Evolutionary conservation across 2,113 vertebrate species (phyloP), one percentile per base, ranked within the genome.

Genomic region (Crocuta crocuta): DNA sequence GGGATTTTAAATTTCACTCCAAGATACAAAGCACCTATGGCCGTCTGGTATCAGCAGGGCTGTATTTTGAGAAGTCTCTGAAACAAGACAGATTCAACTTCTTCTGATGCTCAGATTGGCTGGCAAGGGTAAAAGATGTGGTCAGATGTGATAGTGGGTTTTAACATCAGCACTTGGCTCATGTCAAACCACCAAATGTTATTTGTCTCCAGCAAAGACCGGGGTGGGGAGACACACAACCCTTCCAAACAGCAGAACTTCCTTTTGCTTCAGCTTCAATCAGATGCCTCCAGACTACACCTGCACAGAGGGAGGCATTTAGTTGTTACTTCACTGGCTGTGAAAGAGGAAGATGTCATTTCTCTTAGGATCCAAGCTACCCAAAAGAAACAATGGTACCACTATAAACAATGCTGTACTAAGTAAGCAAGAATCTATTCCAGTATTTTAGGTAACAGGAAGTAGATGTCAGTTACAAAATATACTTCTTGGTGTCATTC

Each of bases 401-500:
- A 73, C 35, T 8, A 39, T 50, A 92, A 89, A 66, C 33, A 95
- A n/a, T 86, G 50, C 86, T 26, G 3, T 26, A 91, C 24, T 8
- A 71, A 91, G 65, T 86, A 79, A 89, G 43, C 68, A 93, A 28
- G 91, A 95, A 83, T 93, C 33, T 89, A 74, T 53, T 71, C 3
- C 78, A 93, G 39, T 97, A 93, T 92, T 96, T 97, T 70, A 45
- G 76, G 83, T 50, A 81, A 89, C 13, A 95, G 95, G 94, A 98
- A 97, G n/a, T 90, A 78, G 74, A 43, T 76, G 31, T 58, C 84
- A 89, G 85, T 87, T 86, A 94, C 23, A 92, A 94, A 91, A 95
- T 76, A 74, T 35, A 91, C 35, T 89, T 92, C 85, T 83, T 98
- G 89, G 96, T 24, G 73, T 93, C 78, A 85, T 82, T 95, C 94